phyloP scores from a whole-genome alignment of 2,113 vertebrate genomes.

The Crotalus viridis region DNA sequence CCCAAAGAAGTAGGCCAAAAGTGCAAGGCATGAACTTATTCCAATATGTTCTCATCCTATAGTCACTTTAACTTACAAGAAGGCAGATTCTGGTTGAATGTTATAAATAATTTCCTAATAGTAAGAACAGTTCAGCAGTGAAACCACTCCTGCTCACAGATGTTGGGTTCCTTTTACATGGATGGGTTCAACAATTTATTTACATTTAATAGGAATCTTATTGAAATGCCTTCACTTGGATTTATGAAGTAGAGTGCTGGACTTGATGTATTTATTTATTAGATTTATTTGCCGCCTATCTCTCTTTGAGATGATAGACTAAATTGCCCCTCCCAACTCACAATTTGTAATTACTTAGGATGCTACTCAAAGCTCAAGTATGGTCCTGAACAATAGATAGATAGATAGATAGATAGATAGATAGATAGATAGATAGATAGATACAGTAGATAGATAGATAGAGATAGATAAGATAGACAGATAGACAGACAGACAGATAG shows the following conservation, averaged over 20 bases:
- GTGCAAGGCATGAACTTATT: not conserved
- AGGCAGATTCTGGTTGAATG: not conserved
- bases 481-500: no score
- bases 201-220: not conserved
- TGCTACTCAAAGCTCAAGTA: not conserved
- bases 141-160: not conserved
- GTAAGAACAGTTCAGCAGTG: not conserved
- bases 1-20: not conserved
- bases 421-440: no score
- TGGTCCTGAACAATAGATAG: no score
- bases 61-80: not conserved
- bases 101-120: not conserved
- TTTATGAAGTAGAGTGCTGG: not conserved
- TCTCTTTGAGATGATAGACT: not conserved
- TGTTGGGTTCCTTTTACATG: not conserved
- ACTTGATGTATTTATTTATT: not conserved
- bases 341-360: no score
- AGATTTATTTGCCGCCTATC: not conserved
- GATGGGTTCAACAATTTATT: not conserved
- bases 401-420: no score
- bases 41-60: not conserved
- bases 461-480: no score
- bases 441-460: no score
- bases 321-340: not conserved
- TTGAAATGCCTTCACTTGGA: not conserved